A percentile compares a stretch with the other conserved stretches of the same genome.
These are phyloP conservation scores for Upupa epops DNA, from an alignment of 2,113 vertebrate species.

Conservation along the genomic window DNA sequence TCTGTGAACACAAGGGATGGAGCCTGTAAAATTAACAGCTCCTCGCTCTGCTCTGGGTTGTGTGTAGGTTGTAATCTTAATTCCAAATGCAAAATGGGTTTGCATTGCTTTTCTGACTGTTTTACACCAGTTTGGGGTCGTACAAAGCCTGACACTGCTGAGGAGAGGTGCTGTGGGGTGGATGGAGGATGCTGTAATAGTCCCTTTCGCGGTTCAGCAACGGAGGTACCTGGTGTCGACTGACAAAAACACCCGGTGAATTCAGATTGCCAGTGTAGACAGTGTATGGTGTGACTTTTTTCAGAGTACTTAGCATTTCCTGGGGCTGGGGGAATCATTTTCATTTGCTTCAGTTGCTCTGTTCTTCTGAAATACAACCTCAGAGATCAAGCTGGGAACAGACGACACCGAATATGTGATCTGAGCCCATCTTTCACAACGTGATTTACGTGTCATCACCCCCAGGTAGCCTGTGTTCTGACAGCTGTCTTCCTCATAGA, in stretches of 20 bases:
- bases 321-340: not conserved
- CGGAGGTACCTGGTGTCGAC: not conserved
- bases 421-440: not conserved
- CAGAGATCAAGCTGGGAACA: not conserved
- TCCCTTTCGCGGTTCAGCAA: not conserved
- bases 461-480: not conserved
- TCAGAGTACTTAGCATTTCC: not conserved
- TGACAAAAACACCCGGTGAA: not conserved
- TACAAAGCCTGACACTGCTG: rapidly evolving
- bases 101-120: not conserved
- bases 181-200: rapidly evolving
- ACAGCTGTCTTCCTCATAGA: not conserved
- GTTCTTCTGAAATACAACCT: not conserved
- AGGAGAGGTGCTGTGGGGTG: not conserved
- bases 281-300: not conserved
- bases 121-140: not conserved
- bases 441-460: not conserved
- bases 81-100: not conserved
- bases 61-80: not conserved
- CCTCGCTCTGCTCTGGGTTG: not conserved
- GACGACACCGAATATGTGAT: not conserved
- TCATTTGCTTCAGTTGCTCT: not conserved
- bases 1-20: not conserved
- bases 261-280: not conserved
- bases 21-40: not conserved